phyloP scores from a whole-genome alignment of 1,140 invertebrate species.

The Heliconius hewitsoni region DNA sequence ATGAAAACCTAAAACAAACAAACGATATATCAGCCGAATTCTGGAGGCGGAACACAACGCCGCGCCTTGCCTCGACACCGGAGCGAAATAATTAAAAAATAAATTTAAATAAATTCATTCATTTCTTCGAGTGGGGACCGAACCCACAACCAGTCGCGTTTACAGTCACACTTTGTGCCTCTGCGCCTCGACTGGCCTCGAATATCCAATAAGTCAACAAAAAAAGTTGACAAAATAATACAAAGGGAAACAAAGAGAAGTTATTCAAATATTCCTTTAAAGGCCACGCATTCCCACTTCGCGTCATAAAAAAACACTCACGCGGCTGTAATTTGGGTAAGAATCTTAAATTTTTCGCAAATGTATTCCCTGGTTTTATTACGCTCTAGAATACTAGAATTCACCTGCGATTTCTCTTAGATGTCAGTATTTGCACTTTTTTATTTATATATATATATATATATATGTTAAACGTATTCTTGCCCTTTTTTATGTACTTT shows the following conservation, averaged over 20 bases:
- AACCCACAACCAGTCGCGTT: too few relatives aligned
- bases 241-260: slow-evolving; percentile 17
- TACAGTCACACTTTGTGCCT: too few relatives aligned
- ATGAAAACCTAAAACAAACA: slow-evolving; percentile 80
- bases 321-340: slow-evolving; percentile 26
- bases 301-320: slow-evolving; percentile 29
- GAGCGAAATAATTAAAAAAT: too few relatives aligned
- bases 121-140: too few relatives aligned
- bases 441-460: neutral
- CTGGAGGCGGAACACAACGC: too few relatives aligned
- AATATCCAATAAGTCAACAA: neutral
- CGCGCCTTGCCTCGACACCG: too few relatives aligned
- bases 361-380: slow-evolving; percentile 16
- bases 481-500: neutral
- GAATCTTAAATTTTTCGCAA: slow-evolving; percentile 33
- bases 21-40: neutral
- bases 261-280: slow-evolving; percentile 24
- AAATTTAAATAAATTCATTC: too few relatives aligned
- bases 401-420: slow-evolving; percentile 4
- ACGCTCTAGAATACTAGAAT: slow-evolving; percentile 11
- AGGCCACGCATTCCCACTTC: slow-evolving; percentile 28
- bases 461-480: too few relatives aligned
- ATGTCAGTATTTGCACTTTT: neutral
- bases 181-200: too few relatives aligned
- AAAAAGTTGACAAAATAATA: slow-evolving; percentile 29